phyloP scores from a whole-genome alignment of 2,113 vertebrate species.

The Ceyx cyanopectus region DNA sequence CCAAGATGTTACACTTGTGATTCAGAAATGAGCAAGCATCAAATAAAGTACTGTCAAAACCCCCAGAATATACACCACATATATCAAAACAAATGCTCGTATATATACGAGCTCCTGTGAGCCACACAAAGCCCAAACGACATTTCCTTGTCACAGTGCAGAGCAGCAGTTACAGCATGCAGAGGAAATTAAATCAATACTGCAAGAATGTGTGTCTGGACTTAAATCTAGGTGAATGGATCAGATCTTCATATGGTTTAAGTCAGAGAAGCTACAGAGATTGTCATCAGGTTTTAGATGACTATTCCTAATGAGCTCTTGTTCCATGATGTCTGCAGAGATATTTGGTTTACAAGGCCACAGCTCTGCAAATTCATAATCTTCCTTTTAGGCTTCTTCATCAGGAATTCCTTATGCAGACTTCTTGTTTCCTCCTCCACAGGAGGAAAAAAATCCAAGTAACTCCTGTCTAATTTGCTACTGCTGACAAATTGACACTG shows the following conservation, averaged over 20 bases:
- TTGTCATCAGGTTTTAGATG: conserved; percentile 18
- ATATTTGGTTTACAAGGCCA: conserved; percentile 2
- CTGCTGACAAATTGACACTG: conserved; percentile 37
- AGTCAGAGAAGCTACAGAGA: conserved; percentile 26
- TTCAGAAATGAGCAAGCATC: conserved; percentile 25
- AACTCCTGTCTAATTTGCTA: background rate
- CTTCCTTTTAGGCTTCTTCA: conserved; percentile 15
- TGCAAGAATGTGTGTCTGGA: background rate
- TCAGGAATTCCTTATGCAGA: conserved; percentile 14
- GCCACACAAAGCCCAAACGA: background rate
- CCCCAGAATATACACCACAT: conserved; percentile 15
- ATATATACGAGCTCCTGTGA: background rate
- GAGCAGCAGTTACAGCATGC: background rate
- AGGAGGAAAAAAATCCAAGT: conserved; percentile 27
- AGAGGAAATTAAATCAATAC: conserved; percentile 14
- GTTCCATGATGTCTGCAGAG: background rate
- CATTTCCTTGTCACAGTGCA: background rate
- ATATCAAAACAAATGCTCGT: conserved; percentile 13
- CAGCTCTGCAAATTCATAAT: background rate
- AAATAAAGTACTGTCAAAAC: background rate
- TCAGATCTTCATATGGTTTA: conserved; percentile 2
- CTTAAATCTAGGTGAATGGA: conserved; percentile 52
- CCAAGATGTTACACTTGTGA: background rate
- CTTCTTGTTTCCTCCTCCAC: conserved; percentile 42
- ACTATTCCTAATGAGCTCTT: conserved; percentile 45